phyloP scores from a whole-genome alignment of 2,113 vertebrate genomes.

The Vidua macroura region DNA sequence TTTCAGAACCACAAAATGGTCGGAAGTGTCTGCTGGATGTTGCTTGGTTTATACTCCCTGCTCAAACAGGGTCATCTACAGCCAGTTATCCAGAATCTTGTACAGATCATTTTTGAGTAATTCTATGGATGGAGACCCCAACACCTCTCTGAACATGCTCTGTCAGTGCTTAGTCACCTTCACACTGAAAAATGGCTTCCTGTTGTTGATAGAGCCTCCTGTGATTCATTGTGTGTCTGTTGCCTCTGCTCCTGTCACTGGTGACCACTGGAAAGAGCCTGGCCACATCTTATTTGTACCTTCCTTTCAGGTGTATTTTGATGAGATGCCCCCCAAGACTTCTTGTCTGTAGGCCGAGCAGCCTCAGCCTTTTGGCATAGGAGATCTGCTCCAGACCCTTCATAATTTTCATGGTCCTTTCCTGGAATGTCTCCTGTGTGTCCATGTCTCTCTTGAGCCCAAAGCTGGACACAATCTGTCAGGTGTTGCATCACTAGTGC shows the following conservation, averaged over 20 bases:
- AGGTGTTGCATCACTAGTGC: not conserved
- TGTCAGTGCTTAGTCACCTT: not conserved
- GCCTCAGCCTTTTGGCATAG: not conserved
- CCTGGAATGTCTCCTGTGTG: not conserved
- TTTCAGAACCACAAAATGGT: not conserved
- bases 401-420: not conserved
- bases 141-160: not conserved
- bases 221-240: not conserved
- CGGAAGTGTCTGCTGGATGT: not conserved
- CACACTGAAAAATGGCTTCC: not conserved
- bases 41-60: not conserved
- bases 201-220: not conserved
- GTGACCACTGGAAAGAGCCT: not conserved
- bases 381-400: not conserved
- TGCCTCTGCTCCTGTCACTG: not conserved
- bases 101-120: not conserved
- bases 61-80: not conserved
- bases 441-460: not conserved
- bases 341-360: rapidly evolving
- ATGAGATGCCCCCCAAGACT: rapidly evolving
- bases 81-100: not conserved
- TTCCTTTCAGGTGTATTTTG: not conserved
- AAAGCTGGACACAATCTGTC: not conserved
- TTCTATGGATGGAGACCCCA: not conserved
- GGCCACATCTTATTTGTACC: not conserved